These are phyloP conservation scores for Vireo griseus DNA, from an alignment of 2,797 vertebrate genomes.

Conservation along the genomic window DNA sequence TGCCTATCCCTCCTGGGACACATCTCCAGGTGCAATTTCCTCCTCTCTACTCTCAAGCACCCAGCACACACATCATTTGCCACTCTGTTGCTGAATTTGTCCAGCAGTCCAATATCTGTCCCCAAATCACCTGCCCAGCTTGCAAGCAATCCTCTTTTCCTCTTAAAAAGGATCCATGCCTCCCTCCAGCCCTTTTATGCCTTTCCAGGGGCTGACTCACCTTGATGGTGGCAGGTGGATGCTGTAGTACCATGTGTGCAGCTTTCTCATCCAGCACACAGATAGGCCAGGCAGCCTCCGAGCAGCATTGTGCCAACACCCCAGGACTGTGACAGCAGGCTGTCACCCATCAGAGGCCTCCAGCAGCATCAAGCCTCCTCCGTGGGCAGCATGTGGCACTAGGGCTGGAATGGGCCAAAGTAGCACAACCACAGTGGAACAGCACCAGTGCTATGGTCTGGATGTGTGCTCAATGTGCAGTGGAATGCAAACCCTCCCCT, in stretches of 20 bases:
- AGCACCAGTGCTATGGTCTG: background rate
- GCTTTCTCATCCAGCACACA: background rate
- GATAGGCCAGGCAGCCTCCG: background rate
- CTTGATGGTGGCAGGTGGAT: background rate
- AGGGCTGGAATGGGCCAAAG: background rate
- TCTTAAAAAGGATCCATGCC: background rate
- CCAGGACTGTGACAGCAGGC: background rate
- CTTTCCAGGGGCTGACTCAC: background rate
- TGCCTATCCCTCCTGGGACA: background rate
- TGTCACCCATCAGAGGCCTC: background rate
- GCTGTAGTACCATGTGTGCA: fast-evolving
- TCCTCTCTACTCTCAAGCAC: background rate
- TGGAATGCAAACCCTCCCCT: background rate
- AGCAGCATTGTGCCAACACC: background rate
- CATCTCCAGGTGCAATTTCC: background rate
- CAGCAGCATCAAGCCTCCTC: background rate
- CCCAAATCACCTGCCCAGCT: background rate
- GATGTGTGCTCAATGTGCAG: fast-evolving
- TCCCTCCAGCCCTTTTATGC: background rate
- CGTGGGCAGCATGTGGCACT: fast-evolving
- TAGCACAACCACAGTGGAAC: background rate
- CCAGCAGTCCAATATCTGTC: background rate
- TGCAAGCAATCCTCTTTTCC: background rate
- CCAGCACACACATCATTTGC: background rate
- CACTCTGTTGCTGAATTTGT: background rate